Percentiles rank a stretch among this genome's conserved stretches.
phyloP scores from a whole-genome alignment of 2,888 invertebrate genomes.

The Unio pictorum region DNA sequence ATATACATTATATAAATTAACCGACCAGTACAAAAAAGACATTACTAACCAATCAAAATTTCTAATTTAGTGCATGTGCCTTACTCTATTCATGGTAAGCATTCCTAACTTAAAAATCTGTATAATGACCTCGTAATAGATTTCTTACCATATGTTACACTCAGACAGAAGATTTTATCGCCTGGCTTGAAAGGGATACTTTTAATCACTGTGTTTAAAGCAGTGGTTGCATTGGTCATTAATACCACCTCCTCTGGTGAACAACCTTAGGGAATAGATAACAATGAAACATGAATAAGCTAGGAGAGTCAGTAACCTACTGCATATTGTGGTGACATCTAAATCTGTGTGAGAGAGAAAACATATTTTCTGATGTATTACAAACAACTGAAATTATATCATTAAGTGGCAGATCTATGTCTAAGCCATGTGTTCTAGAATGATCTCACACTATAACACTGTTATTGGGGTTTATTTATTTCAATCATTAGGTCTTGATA shows the following conservation, averaged over 20 bases:
- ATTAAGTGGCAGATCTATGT: no score
- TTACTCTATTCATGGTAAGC: neutral
- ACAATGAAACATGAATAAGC: no score
- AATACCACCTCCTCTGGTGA: slow-evolving; percentile 60
- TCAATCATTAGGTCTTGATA: no score
- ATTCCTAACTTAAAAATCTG: neutral
- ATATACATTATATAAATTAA: neutral
- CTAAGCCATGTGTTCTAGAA: no score
- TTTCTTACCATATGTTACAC: slow-evolving; percentile 59
- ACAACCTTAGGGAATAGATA: slow-evolving; percentile 47
- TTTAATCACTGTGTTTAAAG: slow-evolving; percentile 58
- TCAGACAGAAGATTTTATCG: slow-evolving; percentile 55
- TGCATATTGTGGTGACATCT: no score
- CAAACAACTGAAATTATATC: no score
- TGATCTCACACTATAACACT: no score
- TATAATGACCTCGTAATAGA: neutral
- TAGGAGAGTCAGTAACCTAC: no score
- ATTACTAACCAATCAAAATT: no score
- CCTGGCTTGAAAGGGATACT: slow-evolving; percentile 46
- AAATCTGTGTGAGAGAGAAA: no score
- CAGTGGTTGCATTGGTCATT: slow-evolving; percentile 65
- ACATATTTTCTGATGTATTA: no score
- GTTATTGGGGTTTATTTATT: no score
- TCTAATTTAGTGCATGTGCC: neutral
- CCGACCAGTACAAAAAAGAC: neutral